Percentiles rank a stretch among this genome's conserved stretches.
phyloP scores from a whole-genome alignment of 1,140 invertebrate genomes.

The Aporrectodea caliginosa region DNA sequence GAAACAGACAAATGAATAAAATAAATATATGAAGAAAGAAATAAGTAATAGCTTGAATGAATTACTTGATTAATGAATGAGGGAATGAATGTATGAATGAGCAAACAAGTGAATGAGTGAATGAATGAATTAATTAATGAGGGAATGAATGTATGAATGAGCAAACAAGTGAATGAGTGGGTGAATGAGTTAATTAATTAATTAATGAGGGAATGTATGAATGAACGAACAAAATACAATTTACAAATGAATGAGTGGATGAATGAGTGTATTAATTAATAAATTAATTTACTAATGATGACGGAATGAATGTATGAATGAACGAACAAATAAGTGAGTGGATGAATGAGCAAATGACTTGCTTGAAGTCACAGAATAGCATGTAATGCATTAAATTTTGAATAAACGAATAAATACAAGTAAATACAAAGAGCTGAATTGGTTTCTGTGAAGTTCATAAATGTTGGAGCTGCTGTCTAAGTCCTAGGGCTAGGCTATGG shows the following conservation, averaged over 20 bases:
- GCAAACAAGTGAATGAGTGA: background rate
- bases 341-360: background rate
- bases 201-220: background rate
- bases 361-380: too few species aligned
- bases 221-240: background rate
- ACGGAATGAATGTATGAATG: background rate
- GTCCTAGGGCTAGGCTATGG: too few species aligned
- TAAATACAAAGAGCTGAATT: too few species aligned
- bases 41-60: background rate
- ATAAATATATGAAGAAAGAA: background rate
- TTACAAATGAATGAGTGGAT: background rate
- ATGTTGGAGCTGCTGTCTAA: too few species aligned
- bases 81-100: background rate
- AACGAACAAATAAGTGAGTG: background rate
- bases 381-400: too few species aligned
- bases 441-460: too few species aligned
- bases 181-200: background rate
- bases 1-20: background rate
- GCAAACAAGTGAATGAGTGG: background rate
- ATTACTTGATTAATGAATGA: background rate
- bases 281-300: background rate
- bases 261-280: background rate
- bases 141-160: background rate
- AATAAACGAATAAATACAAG: too few species aligned
- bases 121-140: background rate